These are phyloP conservation scores for Oophaga pumilio DNA, from an alignment of 2,113 vertebrate species.

Conservation along the genomic window DNA sequence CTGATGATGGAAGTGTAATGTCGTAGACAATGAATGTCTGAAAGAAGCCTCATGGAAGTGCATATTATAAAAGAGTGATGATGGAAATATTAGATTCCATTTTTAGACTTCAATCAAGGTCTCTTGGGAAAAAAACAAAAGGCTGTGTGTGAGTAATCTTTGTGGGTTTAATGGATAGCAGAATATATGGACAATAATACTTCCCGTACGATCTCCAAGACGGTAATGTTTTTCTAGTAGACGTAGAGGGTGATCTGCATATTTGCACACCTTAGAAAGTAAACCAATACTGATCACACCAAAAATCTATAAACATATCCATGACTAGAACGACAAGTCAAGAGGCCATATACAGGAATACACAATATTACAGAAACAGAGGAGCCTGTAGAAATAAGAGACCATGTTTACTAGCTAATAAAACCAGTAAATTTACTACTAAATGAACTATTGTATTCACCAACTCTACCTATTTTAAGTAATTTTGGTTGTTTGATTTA, in stretches of 20 bases:
- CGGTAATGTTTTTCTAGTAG: not conserved
- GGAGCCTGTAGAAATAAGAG: not conserved
- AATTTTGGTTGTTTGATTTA: not conserved
- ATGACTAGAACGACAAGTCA: not conserved
- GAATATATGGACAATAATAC: not conserved
- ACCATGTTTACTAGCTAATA: not conserved
- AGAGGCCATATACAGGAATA: not conserved
- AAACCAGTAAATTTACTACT: not conserved
- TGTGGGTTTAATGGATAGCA: conserved; percentile 28
- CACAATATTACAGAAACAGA: not conserved
- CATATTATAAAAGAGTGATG: conserved; percentile 12
- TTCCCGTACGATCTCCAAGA: not conserved
- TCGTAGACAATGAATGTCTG: conserved; percentile 41
- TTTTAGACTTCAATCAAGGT: conserved; percentile 6
- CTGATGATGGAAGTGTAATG: conserved; percentile 36
- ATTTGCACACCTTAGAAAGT: not conserved
- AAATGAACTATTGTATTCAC: not conserved
- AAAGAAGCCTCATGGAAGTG: conserved; percentile 24
- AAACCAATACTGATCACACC: not conserved
- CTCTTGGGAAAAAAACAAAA: conserved; percentile 17
- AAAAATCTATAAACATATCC: not conserved
- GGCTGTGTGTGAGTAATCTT: conserved; percentile 13
- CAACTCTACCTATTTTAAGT: not conserved
- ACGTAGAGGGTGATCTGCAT: not conserved
- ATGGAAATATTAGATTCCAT: conserved; percentile 41